Percentiles rank a stretch among this genome's conserved stretches.
phyloP scores from a whole-genome alignment of 92 coral and sea anemone species.

The Galaxea fascicularis region DNA sequence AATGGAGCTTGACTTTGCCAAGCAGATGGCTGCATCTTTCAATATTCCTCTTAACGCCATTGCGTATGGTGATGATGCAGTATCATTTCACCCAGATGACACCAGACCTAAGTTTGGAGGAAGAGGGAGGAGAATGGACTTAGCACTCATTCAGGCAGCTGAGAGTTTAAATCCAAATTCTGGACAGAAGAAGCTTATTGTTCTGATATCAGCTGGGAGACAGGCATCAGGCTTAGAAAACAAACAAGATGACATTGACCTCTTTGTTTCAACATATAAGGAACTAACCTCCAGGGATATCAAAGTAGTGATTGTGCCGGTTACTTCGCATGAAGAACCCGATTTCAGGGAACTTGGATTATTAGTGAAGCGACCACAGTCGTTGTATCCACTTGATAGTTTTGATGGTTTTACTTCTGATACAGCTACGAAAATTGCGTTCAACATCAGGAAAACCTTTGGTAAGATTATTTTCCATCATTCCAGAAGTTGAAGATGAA shows the following conservation, averaged over 20 bases:
- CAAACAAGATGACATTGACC: background rate
- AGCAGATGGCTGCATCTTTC: background rate
- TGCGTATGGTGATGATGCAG: slow-evolving; percentile 4
- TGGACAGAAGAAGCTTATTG: background rate
- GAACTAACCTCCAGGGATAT: background rate
- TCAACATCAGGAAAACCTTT: background rate
- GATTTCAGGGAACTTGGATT: slow-evolving; percentile 32
- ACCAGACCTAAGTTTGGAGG: background rate
- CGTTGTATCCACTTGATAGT: background rate
- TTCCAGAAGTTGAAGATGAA: background rate
- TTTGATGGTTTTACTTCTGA: slow-evolving; percentile 16
- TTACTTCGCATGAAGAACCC: slow-evolving; percentile 8
- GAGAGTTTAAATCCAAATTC: background rate
- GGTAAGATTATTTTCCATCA: slow-evolving; percentile 16
- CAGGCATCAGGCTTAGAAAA: slow-evolving; percentile 15
- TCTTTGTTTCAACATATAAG: background rate
- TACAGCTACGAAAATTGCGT: slow-evolving; percentile 6
- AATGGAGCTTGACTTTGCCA: slow-evolving; percentile 7
- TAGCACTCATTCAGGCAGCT: slow-evolving; percentile 5
- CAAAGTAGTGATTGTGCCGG: slow-evolving; percentile 32
- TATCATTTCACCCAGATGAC: background rate
- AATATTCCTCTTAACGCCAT: background rate
- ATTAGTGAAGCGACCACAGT: slow-evolving; percentile 36
- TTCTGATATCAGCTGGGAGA: slow-evolving; percentile 35
- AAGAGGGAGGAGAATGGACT: slow-evolving; percentile 2